phyloP scores from a whole-genome alignment of 2,797 vertebrate genomes.

The Eutrigla gurnardus region DNA sequence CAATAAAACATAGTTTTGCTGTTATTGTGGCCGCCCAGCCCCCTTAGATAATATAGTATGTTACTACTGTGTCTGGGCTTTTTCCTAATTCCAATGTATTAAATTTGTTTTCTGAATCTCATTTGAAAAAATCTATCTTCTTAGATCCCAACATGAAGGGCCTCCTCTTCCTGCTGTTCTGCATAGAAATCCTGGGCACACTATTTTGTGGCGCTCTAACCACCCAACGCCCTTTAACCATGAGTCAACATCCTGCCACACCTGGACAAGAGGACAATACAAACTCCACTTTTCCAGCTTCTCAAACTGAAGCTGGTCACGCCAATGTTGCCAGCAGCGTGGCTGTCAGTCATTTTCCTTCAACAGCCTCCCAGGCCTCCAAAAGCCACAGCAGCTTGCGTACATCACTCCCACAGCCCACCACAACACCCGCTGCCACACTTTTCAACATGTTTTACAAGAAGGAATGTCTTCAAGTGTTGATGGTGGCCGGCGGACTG shows the following conservation, averaged over 20 bases:
- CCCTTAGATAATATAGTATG: background rate
- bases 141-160: conserved; percentile 66
- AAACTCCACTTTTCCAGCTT: fast-evolving
- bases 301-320: fast-evolving
- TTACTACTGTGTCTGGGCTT: background rate
- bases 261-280: fast-evolving
- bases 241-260: fast-evolving
- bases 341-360: fast-evolving
- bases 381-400: fast-evolving
- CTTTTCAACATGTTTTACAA: fast-evolving
- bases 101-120: background rate
- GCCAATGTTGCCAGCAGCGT: fast-evolving
- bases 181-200: conserved; percentile 22
- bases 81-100: background rate
- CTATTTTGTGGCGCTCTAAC: background rate
- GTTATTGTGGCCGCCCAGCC: background rate
- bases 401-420: fast-evolving
- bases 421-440: no score
- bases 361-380: fast-evolving
- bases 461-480: fast-evolving
- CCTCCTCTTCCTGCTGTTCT: conserved; percentile 42
- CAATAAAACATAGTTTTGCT: background rate
- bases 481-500: conserved; percentile 44
- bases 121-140: conserved; percentile 4
- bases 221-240: fast-evolving